Percentiles rank a stretch among this genome's conserved stretches.
These are phyloP conservation scores for Drosophila mimetica DNA, from an alignment of 2,888 invertebrate species.

Conservation along the genomic window DNA sequence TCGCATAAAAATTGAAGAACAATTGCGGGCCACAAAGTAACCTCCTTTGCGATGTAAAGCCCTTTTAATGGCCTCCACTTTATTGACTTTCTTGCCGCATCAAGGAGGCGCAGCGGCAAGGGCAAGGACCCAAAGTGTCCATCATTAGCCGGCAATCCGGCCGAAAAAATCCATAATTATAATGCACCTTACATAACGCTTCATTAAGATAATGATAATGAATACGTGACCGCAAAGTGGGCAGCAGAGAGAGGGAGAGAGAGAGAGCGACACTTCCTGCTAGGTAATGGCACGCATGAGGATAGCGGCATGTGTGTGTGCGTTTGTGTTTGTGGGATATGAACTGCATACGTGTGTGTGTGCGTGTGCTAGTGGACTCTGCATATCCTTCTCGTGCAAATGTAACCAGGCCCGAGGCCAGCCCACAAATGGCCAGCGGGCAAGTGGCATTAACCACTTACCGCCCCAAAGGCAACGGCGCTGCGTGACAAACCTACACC, in stretches of 20 bases:
- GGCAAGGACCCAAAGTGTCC: constrained; percentile 44
- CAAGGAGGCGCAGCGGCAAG: constrained; percentile 13
- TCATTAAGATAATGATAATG: constrained; percentile 82
- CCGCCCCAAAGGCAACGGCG: constrained; percentile 52
- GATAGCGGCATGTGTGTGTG: constrained; percentile 39
- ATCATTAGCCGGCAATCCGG: constrained; percentile 59
- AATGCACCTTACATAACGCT: constrained; percentile 81
- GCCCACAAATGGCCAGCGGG: constrained; percentile 71
- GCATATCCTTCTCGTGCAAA: constrained; percentile 27
- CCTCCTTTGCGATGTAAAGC: constrained; percentile 25
- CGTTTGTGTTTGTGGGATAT: constrained; percentile 13
- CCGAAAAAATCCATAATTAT: constrained; percentile 75
- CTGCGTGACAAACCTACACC: constrained; percentile 21
- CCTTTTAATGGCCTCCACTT: constrained; percentile 53
- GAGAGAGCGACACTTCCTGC: constrained; percentile 54
- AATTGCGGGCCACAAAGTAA: constrained; percentile 24
- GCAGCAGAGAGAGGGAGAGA: constrained; percentile 8
- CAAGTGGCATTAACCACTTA: constrained; percentile 76
- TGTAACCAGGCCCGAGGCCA: constrained; percentile 29
- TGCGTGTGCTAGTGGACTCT: constrained; percentile 14
- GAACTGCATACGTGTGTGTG: constrained; percentile 9
- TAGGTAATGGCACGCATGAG: constrained; percentile 75
- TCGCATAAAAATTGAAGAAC: constrained; percentile 33
- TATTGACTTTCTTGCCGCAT: constrained; percentile 60
- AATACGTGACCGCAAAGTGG: constrained; percentile 73